Evolutionary conservation across 1,140 invertebrate species (phyloP).

Genomic region (Polyergus mexicanus): DNA sequence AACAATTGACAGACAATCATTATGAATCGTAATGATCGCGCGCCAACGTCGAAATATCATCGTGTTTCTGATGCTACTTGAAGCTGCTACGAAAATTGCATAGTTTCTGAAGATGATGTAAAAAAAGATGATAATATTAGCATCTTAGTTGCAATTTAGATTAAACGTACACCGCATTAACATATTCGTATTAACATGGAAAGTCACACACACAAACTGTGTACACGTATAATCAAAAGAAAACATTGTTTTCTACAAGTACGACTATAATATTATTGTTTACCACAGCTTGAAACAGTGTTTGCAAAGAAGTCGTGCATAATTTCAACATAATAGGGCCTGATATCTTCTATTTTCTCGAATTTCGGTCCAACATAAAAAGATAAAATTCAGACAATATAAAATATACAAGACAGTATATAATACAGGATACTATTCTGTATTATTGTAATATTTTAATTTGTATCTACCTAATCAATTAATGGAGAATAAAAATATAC

Average conservation of each 20-base stretch:
- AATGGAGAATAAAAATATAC: not conserved
- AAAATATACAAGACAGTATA: not conserved
- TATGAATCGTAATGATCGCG: conserved; percentile 60
- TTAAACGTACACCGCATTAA: not conserved
- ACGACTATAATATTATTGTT: conserved; percentile 18
- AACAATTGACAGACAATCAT: conserved; percentile 64
- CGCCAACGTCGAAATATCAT: conserved; percentile 10
- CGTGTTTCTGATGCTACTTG: not conserved
- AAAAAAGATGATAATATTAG: not conserved
- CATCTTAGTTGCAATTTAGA: not conserved
- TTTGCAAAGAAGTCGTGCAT: conserved; percentile 12
- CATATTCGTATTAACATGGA: not conserved
- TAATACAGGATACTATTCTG: not conserved
- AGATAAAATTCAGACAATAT: not conserved
- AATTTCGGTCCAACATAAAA: not conserved
- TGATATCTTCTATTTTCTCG: not conserved
- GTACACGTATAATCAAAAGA: conserved; percentile 4
- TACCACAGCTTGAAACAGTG: not conserved
- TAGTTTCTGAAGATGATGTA: not conserved
- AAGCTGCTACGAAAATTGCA: not conserved
- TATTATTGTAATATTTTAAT: not conserved
- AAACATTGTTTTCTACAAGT: not conserved
- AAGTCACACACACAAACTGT: not conserved
- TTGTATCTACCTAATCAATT: not conserved
- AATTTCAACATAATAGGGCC: not conserved